Percentiles rank a stretch among this genome's conserved stretches.
These are phyloP conservation scores for Aurelia sp. DNA, from an alignment of 30 jellyfish, hydroid and myxozoan genomes.

Conservation along the genomic window DNA sequence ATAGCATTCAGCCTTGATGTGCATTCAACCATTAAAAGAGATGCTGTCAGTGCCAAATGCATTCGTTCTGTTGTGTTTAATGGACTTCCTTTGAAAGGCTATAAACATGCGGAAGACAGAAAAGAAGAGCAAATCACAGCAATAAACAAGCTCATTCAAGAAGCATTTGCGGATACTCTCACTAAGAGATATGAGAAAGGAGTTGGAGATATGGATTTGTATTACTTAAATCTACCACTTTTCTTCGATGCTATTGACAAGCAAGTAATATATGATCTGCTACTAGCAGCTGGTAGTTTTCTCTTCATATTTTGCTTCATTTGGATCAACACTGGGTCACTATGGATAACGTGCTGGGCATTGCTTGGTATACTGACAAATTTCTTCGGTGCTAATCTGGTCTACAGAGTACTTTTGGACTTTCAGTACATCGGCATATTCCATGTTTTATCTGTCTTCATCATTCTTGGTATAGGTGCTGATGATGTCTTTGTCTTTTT, in stretches of 20 bases:
- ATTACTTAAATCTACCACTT: constrained; percentile 75
- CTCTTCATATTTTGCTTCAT: constrained; percentile 85
- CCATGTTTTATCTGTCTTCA: constrained; percentile 94
- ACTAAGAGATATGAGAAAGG: constrained; percentile 66
- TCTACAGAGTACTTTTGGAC: constrained; percentile 87
- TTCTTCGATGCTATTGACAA: constrained; percentile 89
- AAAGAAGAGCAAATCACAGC: constrained; percentile 64
- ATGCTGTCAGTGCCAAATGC: constrained; percentile 52
- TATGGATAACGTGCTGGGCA: constrained; percentile 98
- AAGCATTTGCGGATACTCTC: constrained; percentile 77
- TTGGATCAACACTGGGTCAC: constrained; percentile 95
- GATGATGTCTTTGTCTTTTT: constrained; percentile 94
- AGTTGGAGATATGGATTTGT: constrained; percentile 75
- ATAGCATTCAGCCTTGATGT: constrained; percentile 83
- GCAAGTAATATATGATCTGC: constrained; percentile 88
- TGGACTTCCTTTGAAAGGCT: constrained; percentile 92
- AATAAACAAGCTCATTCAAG: constrained; percentile 37
- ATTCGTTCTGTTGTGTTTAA: constrained; percentile 80
- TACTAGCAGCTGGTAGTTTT: constrained; percentile 95
- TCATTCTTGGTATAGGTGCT: constrained; percentile 95
- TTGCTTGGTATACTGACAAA: constrained; percentile 87
- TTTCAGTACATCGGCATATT: constrained; percentile 91
- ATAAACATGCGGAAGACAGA: constrained; percentile 78
- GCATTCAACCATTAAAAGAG: constrained; percentile 30
- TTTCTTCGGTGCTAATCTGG: constrained; percentile 93